Percentiles rank a stretch among this genome's conserved stretches.
phyloP scores from a whole-genome alignment of 2,888 invertebrate species.

The Chrysolina americana region DNA sequence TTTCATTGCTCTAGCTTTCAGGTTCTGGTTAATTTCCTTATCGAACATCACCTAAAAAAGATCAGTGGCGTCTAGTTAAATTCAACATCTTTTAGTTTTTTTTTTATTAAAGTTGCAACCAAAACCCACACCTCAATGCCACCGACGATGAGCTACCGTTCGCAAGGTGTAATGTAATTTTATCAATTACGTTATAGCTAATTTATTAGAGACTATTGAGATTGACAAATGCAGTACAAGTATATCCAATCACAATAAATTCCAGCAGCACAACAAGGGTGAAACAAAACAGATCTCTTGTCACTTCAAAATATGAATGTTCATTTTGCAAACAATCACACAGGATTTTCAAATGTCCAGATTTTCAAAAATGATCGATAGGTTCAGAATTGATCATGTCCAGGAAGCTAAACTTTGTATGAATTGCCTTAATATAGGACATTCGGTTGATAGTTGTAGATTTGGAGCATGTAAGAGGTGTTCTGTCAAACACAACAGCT shows the following conservation, averaged over 20 bases:
- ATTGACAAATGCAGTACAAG: neutral
- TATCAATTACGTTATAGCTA: neutral
- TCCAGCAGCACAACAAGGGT: neutral
- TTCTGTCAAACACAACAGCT: constrained; percentile 16
- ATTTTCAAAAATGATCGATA: constrained; percentile 22
- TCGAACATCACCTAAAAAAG: no score
- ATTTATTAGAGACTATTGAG: constrained; percentile 22
- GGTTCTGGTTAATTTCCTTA: no score
- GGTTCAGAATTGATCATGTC: constrained; percentile 5
- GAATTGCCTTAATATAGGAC: constrained; percentile 16
- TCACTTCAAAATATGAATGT: constrained; percentile 10
- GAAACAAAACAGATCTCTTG: neutral
- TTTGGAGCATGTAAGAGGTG: constrained; percentile 10
- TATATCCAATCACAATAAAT: neutral
- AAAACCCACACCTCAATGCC: no score
- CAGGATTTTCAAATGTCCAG: constrained; percentile 22
- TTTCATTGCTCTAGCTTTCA: no score
- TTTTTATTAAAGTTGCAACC: no score
- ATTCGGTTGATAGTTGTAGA: constrained; percentile 9
- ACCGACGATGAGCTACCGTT: no score
- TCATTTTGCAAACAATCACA: constrained; percentile 22
- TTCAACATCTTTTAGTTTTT: no score
- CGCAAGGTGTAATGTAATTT: no score
- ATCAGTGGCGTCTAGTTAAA: no score
- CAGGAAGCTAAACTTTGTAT: constrained; percentile 21